Conservation (phyloP, 2,113 vertebrate species). For the Epinephelus fuscoguttatus region DNA sequence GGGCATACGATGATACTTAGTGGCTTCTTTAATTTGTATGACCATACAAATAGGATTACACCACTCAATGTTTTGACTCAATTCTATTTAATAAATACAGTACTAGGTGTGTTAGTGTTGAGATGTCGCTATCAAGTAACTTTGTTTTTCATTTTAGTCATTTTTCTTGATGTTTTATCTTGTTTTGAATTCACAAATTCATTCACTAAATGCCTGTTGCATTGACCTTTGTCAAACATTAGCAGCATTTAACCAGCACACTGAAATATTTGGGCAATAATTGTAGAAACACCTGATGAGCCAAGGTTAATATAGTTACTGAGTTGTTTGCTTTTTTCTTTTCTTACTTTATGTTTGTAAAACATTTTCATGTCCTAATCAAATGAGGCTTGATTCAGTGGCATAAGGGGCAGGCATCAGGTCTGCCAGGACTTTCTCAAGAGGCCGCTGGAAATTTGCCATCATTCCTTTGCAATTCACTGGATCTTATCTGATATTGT, state of each 20-base stretch:
- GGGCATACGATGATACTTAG: neutral
- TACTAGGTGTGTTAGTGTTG: no score
- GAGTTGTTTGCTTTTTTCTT: neutral
- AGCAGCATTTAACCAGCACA: neutral
- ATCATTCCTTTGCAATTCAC: conserved; percentile 17
- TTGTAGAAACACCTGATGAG: neutral
- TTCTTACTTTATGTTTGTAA: neutral
- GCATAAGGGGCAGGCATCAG: neutral
- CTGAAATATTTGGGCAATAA: neutral
- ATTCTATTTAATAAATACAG: neutral
- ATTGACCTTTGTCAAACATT: neutral
- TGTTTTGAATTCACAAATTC: neutral
- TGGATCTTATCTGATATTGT: conserved; percentile 30
- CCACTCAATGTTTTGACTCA: neutral
- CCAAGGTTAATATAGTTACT: no score
- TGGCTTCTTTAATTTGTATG: neutral
- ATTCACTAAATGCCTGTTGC: neutral
- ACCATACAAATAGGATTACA: neutral
- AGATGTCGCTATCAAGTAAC: neutral
- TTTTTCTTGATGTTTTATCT: neutral
- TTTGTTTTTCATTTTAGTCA: neutral
- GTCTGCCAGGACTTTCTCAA: conserved; percentile 5
- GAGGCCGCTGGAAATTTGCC: conserved; percentile 1
- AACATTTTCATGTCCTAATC: conserved; percentile 1
- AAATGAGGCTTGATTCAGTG: conserved; percentile 4